Base-by-base conservation (phyloP, 1,140 invertebrate species). In the Bradynema listronoti region DNA sequence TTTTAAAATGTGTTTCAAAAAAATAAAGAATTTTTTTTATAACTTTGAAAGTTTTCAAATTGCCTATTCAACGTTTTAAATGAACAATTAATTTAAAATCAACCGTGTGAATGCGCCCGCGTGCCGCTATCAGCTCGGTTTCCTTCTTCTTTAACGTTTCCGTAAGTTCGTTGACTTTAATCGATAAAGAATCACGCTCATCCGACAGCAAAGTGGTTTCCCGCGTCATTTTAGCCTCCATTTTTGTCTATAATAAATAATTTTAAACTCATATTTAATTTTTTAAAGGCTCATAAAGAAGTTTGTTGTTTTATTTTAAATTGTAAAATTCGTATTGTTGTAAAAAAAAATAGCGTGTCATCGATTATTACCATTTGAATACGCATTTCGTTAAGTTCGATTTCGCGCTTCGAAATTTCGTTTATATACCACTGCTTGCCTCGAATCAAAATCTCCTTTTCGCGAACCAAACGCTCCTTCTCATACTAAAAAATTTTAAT, bases 351-450 rank as follows among this genome's bases (percentile, higher is more conserved):
- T 39, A 39, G 11, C 11, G 11, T 19, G 36, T 39, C 42, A 9
- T 22, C 22, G 4, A 4, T 50, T 50, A 9, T 24, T 50, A 50
- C 47, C 47, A 50, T 50, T 50, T 50, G n/a, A 24, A 50, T 50
- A 4, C 47, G 47, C 3, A 61, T 25, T 24, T 61, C 59, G 56
- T 61, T 61, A 14, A 62, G 29, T 19, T 61, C 59, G 25, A 34
- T 27, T 33, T 61, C 59, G 1, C 59, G 58, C 19, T 62, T 58
- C 25, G 39, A 29, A 19, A 61, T 61, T 39, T 61, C 59, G 42
- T 61, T 33, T 45, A 61, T 62, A 33, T 54, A 61, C 59, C 59
- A 61, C 22, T 61, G 59, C n/a, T 61, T 61, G 9, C 59, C 49
- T 30, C 16, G 27, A 16, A 61, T 33, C 22, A 61, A 19, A 30